Percentiles rank a stretch among this genome's conserved stretches.
phyloP scores from a whole-genome alignment of 2,113 vertebrate genomes.

The Apus apus region DNA sequence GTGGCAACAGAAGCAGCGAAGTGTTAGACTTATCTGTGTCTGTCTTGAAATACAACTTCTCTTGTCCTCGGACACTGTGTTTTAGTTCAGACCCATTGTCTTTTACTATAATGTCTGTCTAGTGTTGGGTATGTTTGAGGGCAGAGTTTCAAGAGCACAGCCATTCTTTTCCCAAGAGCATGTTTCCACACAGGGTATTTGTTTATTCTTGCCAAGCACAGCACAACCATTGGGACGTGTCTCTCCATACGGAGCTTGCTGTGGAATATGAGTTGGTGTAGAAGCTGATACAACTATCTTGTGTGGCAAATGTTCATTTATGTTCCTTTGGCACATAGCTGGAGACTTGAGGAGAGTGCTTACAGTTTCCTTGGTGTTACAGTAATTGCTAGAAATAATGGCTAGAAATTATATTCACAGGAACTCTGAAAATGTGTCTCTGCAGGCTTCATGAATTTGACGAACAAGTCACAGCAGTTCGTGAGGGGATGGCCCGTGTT shows the following conservation, averaged over 20 bases:
- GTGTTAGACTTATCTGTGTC: not conserved
- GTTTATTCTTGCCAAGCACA: not conserved
- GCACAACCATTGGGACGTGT: not conserved
- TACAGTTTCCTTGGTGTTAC: not conserved
- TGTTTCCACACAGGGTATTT: not conserved
- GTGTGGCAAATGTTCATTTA: not conserved
- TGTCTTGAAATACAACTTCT: not conserved
- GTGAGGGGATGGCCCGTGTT: constrained; percentile 97
- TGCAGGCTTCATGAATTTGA: constrained; percentile 96
- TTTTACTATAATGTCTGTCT: not conserved
- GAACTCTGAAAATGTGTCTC: not conserved
- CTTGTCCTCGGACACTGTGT: not conserved
- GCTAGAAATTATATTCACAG: not conserved
- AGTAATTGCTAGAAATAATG: not conserved
- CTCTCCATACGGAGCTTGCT: not conserved
- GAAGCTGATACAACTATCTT: not conserved
- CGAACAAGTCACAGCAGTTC: constrained; percentile 95
- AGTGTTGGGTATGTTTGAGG: not conserved
- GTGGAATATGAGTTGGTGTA: not conserved
- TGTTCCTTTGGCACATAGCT: not conserved
- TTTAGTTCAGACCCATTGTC: not conserved
- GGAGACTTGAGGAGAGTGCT: not conserved
- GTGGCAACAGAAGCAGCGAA: not conserved
- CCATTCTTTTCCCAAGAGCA: not conserved
- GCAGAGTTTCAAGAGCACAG: not conserved